Conservation (phyloP, 2,797 vertebrate species). For the Schizopygopsis pylzovi region DNA sequence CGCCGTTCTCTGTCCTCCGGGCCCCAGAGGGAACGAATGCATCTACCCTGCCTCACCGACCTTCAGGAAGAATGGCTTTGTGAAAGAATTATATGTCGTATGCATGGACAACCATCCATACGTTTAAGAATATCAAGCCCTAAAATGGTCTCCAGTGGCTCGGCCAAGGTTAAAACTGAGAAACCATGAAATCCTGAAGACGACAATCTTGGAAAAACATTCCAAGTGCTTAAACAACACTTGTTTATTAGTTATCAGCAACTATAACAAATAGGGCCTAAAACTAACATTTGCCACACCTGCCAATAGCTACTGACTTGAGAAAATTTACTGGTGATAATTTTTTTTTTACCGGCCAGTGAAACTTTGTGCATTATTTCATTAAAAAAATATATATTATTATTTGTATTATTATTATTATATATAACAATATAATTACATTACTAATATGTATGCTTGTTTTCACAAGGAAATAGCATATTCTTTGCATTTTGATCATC, state of each 20-base stretch:
- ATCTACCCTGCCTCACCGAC: constrained; percentile 54
- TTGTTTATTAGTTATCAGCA: background rate
- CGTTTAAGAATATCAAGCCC: constrained; percentile 45
- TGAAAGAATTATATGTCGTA: constrained; percentile 56
- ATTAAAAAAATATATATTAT: too few relatives aligned
- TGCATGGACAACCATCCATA: constrained; percentile 48
- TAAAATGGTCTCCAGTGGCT: constrained; percentile 44
- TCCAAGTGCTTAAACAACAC: constrained; percentile 20
- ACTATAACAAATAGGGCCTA: background rate
- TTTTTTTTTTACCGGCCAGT: background rate
- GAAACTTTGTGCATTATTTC: background rate
- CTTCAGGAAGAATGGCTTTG: constrained; percentile 60
- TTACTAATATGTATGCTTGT: too few relatives aligned
- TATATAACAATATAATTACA: too few relatives aligned
- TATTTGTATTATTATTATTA: too few relatives aligned
- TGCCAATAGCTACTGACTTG: background rate
- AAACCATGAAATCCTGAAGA: constrained; percentile 32
- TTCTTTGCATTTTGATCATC: too few relatives aligned
- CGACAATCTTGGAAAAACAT: background rate
- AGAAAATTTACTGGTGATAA: background rate
- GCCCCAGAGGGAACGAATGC: constrained; percentile 49
- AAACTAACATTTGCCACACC: background rate
- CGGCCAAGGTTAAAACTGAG: constrained; percentile 29
- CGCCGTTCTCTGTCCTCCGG: constrained; percentile 40
- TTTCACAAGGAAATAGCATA: too few relatives aligned